Conservation (phyloP, 2,888 invertebrate genomes). For the Machimus rusticus region DNA sequence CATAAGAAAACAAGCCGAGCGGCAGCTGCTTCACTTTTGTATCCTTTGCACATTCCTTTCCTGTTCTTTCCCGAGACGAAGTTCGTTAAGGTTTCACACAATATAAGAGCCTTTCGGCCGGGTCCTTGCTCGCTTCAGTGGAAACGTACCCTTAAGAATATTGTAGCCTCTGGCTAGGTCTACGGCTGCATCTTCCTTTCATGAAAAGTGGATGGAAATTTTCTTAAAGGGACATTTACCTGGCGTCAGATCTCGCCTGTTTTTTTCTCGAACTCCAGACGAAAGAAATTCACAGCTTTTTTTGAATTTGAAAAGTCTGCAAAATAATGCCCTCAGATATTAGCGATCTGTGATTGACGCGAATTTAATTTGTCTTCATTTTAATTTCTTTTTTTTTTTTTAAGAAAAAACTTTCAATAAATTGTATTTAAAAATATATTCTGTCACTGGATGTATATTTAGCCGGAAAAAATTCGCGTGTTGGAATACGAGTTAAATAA, state of each 20-base stretch:
- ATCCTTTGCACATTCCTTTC: background rate
- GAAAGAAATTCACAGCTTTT: background rate
- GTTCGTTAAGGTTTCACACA: constrained; percentile 1
- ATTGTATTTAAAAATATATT: background rate
- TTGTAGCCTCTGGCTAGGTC: background rate
- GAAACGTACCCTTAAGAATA: background rate
- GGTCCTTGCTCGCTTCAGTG: background rate
- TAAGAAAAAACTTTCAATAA: background rate
- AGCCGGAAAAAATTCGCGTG: background rate
- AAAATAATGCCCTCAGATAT: background rate
- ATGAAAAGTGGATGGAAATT: background rate
- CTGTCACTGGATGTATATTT: background rate
- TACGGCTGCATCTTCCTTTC: background rate
- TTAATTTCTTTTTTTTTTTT: background rate
- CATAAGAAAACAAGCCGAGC: background rate
- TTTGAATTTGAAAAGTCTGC: background rate
- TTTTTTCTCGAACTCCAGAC: background rate
- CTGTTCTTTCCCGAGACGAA: background rate
- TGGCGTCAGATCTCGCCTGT: background rate
- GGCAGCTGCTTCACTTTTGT: background rate
- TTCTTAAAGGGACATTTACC: constrained; percentile 10
- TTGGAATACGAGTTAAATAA: background rate
- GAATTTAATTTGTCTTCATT: background rate
- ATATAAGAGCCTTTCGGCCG: background rate
- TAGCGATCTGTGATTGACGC: background rate